phyloP scores from a whole-genome alignment of 1,140 invertebrate species.

The Chironomus striatipennis region DNA sequence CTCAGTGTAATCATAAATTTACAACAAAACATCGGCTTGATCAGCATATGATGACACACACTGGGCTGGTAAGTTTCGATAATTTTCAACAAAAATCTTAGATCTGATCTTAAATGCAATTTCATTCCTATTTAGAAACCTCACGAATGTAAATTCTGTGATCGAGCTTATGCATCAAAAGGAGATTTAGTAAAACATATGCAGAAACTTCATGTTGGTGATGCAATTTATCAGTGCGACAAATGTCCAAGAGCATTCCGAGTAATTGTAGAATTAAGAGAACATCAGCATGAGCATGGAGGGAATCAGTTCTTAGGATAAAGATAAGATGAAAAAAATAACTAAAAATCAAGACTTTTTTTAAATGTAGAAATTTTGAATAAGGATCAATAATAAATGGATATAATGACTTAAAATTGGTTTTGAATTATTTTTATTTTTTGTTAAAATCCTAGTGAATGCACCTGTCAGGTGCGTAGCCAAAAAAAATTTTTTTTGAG shows the following conservation, averaged over 20 bases:
- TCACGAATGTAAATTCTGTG: not conserved
- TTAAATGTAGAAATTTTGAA: too few relatives aligned
- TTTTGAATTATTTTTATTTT: too few relatives aligned
- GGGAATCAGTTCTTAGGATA: too few relatives aligned
- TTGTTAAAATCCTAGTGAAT: too few relatives aligned
- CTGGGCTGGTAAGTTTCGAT: not conserved
- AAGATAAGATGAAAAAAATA: too few relatives aligned
- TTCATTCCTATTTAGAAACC: not conserved
- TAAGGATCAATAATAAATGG: too few relatives aligned
- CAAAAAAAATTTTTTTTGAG: too few relatives aligned
- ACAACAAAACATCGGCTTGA: not conserved
- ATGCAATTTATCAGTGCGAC: slow-evolving; percentile 17
- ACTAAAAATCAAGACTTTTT: too few relatives aligned
- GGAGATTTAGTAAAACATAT: not conserved
- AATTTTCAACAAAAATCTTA: not conserved
- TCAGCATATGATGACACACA: not conserved
- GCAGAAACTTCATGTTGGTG: slow-evolving; percentile 6
- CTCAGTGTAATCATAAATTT: not conserved
- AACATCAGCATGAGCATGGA: not conserved
- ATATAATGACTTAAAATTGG: too few relatives aligned
- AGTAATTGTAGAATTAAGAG: not conserved
- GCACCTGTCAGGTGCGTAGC: too few relatives aligned
- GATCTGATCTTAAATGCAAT: not conserved
- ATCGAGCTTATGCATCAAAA: slow-evolving; percentile 15
- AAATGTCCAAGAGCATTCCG: slow-evolving; percentile 1